Percentiles rank a stretch among this genome's conserved stretches.
Evolutionary conservation across 1,140 invertebrate species (phyloP).

Genomic region (Zaprionus camerounensis): DNA sequence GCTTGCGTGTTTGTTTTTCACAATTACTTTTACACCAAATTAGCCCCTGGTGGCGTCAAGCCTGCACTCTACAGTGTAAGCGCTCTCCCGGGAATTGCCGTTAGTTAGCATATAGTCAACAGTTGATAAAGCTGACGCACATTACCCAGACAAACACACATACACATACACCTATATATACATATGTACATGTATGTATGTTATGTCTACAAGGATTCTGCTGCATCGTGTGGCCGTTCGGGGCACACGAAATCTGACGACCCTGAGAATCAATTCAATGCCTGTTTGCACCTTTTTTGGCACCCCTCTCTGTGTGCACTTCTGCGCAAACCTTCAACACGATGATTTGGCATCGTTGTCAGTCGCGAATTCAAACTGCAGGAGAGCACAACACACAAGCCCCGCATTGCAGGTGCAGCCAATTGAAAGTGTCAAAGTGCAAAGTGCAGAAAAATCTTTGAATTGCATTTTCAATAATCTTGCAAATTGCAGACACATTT

Average conservation of each 20-base stretch:
- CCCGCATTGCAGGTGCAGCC: background rate
- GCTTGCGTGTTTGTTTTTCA: background rate
- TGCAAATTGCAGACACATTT: background rate
- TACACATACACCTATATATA: background rate
- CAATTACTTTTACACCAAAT: slow-evolving; percentile 1
- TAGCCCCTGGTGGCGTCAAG: background rate
- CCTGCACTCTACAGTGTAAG: slow-evolving; percentile 1
- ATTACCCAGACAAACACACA: too few relatives aligned
- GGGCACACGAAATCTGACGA: slow-evolving; percentile 10
- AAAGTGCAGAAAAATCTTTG: background rate
- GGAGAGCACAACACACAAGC: slow-evolving; percentile 39
- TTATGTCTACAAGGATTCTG: background rate
- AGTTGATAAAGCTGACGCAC: background rate
- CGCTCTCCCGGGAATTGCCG: background rate
- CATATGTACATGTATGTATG: background rate
- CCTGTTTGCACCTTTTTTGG: slow-evolving; percentile 2
- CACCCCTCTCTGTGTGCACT: background rate
- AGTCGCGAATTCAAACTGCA: slow-evolving; percentile 43
- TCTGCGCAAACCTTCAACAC: slow-evolving; percentile 10
- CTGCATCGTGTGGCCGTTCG: background rate
- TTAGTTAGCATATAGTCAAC: background rate
- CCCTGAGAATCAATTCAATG: slow-evolving; percentile 1
- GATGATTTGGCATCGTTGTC: slow-evolving; percentile 21
- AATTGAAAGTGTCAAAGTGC: background rate
- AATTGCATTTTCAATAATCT: background rate